Base-by-base conservation (phyloP, 64 coral and sea anemone genomes). In the Actinia equina region DNA sequence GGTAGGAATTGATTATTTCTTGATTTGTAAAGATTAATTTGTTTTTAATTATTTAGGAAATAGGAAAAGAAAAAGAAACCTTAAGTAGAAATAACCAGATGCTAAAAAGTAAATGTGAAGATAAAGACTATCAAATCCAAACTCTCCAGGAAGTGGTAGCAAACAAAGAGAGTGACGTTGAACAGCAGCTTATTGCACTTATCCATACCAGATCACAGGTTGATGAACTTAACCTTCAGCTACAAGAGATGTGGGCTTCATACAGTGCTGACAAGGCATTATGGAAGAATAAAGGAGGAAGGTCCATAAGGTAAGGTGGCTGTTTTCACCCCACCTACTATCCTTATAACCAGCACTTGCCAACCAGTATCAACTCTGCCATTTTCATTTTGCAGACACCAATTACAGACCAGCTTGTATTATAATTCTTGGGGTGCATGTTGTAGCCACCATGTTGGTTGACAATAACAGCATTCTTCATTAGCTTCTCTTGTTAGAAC, bases 201-300 rank as follows among this genome's bases (percentile, higher is more conserved):
- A 87, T 96, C 4, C 84, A 90, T 2, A 4, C 84, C 25, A 83
- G 86, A 69, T 82, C 58, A 8, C 88, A 89, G 17, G 14, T 90
- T 41, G 94, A 90, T 70, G 85, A 93, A 0, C 81, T 84, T 1
- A 62, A 7, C 14, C 46, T 82, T 6, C 85, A 93, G 52, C 83
- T 90, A 19, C 54, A 89, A 43, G 82, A 96, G 3, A 30, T 96
- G 53, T 96, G 69, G 85, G 82, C 43, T 8, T 84, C 81, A 1
- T 93, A 96, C 64, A 86, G 89, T 65, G 88, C 85, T 65, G 94
- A 93, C 25, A 89, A 86, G 17, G 88, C 88, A 9, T 90, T 67
- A 77, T 93, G 94, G 91, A 92, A 93, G 57, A 91, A 74, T 12
- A 74, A 30, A 74, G 69, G 23, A 74, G 69, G 69, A 74, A 30